phyloP scores from a whole-genome alignment of 2,888 invertebrate genomes.

The Pammene aurita region DNA sequence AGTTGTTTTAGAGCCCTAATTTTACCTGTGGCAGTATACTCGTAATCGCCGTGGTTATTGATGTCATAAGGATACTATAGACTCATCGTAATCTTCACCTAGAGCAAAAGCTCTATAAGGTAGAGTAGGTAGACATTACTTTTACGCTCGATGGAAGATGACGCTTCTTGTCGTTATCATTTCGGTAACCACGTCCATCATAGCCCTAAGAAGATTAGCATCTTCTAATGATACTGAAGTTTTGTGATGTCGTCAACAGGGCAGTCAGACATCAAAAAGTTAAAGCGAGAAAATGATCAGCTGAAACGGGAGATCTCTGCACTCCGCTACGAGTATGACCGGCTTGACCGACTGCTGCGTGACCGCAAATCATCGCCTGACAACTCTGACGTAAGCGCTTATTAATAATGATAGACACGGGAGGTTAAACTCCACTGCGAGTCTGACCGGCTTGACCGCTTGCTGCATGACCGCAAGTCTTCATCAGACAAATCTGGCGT shows the following conservation, averaged over 20 bases:
- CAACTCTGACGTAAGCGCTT: conserved; percentile 75
- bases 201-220: too few relatives aligned
- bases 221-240: background rate
- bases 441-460: background rate
- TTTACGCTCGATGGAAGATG: too few relatives aligned
- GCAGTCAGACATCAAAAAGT: conserved; percentile 94
- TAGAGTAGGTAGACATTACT: too few relatives aligned
- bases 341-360: conserved; percentile 90
- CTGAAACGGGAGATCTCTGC: conserved; percentile 93
- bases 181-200: too few relatives aligned
- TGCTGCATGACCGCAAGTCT: background rate
- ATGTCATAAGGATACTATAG: too few relatives aligned
- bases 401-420: background rate
- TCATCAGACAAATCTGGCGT: background rate
- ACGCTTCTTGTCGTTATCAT: too few relatives aligned
- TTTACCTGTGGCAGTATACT: too few relatives aligned
- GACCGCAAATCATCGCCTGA: conserved; percentile 77
- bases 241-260: conserved; percentile 78
- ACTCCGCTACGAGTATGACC: conserved; percentile 93
- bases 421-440: background rate
- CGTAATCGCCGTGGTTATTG: too few relatives aligned
- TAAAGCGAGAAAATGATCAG: conserved; percentile 94
- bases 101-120: too few relatives aligned
- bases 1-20: too few relatives aligned
- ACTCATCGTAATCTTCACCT: too few relatives aligned